Conservation (phyloP, 2,797 vertebrate species). For the Benthosema pterotum region DNA sequence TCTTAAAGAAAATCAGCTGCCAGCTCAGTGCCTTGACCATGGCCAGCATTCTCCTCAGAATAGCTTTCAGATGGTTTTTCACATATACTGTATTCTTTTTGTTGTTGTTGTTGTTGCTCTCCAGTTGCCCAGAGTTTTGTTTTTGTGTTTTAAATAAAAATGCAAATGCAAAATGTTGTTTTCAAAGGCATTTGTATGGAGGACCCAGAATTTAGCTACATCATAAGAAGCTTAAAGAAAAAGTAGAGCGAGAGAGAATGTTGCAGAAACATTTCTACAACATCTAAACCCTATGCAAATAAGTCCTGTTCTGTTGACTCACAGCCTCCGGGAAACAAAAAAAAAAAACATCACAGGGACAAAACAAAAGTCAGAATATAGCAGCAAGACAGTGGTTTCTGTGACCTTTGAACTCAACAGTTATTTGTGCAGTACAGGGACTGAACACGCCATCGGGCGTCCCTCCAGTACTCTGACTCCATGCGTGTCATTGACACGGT, state of each 20-base stretch:
- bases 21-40: slow-evolving; percentile 28
- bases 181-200: slow-evolving; percentile 41
- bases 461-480: too few species aligned
- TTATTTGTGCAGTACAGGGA: not conserved
- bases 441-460: too few species aligned
- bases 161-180: slow-evolving; percentile 23
- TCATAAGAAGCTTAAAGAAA: slow-evolving; percentile 10
- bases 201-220: slow-evolving; percentile 31
- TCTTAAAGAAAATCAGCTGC: slow-evolving; percentile 52
- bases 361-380: slow-evolving; percentile 6
- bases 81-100: too few species aligned
- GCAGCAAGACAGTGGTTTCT: not conserved
- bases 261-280: slow-evolving; percentile 27
- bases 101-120: too few species aligned
- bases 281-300: slow-evolving; percentile 35
- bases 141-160: slow-evolving; percentile 4
- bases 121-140: not conserved
- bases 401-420: not conserved
- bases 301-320: slow-evolving; percentile 39
- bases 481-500: too few species aligned
- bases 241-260: not conserved
- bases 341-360: slow-evolving; percentile 29
- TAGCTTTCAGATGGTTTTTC: too few species aligned
- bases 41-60: slow-evolving; percentile 41
- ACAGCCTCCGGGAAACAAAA: slow-evolving; percentile 7